Evolutionary conservation across 2,797 vertebrate genomes (phyloP).

Genomic region (Rhodeus uyekii): DNA sequence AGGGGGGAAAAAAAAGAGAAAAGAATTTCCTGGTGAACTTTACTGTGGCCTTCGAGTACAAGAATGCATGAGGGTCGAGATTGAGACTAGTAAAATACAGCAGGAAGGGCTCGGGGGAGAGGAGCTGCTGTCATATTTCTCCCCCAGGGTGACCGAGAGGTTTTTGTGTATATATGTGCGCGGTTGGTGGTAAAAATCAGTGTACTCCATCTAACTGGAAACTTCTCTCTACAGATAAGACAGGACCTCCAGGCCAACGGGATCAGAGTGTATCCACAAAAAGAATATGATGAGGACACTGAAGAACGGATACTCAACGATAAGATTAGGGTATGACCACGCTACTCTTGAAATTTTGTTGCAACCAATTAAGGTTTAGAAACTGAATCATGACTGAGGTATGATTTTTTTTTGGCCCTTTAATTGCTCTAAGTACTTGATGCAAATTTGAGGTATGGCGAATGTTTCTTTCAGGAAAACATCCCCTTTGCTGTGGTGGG

Average conservation of each 20-base stretch:
- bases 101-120: conserved; percentile 4
- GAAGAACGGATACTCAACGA: conserved; percentile 85
- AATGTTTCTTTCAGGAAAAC: conserved; percentile 77
- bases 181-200: conserved; percentile 27
- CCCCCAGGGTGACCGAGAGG: not conserved
- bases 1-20: not conserved
- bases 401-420: not conserved
- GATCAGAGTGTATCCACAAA: conserved; percentile 90
- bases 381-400: not conserved
- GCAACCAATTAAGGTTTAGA: not conserved
- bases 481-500: conserved; percentile 96
- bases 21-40: conserved; percentile 8
- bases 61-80: conserved; percentile 11
- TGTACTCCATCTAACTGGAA: conserved; percentile 44
- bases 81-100: conserved; percentile 28
- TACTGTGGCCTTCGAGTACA: conserved; percentile 11
- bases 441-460: not conserved
- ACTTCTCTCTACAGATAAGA: conserved; percentile 81
- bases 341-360: not conserved
- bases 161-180: conserved; percentile 14
- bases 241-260: conserved; percentile 83
- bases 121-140: conserved; percentile 30
- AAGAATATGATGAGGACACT: conserved; percentile 85
- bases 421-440: not conserved
- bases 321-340: conserved; percentile 84